A percentile compares a stretch with the other conserved stretches of the same genome.
Conservation (phyloP, 2,888 invertebrate genomes). For the Galeopsomyia nigrocyanea region DNA sequence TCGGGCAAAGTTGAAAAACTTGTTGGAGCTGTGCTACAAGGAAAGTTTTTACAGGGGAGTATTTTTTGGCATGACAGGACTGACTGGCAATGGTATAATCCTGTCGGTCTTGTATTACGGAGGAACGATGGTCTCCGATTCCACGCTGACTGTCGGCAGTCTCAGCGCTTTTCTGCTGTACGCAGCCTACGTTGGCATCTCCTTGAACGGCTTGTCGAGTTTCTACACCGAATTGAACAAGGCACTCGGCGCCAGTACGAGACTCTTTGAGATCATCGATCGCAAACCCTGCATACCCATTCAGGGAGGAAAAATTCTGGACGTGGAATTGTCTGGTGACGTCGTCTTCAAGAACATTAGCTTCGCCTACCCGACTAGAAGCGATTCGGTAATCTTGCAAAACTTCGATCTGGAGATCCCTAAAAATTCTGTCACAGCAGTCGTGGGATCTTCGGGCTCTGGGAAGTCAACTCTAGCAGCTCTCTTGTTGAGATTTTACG, state of each 20-base stretch:
- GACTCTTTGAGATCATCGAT: slow-evolving; percentile 92
- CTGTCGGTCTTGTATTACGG: slow-evolving; percentile 94
- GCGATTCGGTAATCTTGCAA: slow-evolving; percentile 74
- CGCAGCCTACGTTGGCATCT: slow-evolving; percentile 93
- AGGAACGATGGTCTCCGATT: slow-evolving; percentile 87
- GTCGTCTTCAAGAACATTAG: slow-evolving; percentile 81
- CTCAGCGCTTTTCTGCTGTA: slow-evolving; percentile 95
- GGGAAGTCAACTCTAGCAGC: slow-evolving; percentile 95
- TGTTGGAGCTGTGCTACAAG: slow-evolving; percentile 84
- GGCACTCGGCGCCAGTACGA: slow-evolving; percentile 90
- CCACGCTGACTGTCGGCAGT: slow-evolving; percentile 85
- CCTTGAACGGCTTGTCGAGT: slow-evolving; percentile 89
- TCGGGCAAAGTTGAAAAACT: slow-evolving; percentile 76
- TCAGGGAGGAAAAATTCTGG: slow-evolving; percentile 70
- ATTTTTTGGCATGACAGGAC: slow-evolving; percentile 92
- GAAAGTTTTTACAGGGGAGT: slow-evolving; percentile 89
- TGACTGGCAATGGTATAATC: slow-evolving; percentile 91
- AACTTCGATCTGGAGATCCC: slow-evolving; percentile 77
- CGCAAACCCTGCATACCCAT: slow-evolving; percentile 83
- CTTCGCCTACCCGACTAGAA: slow-evolving; percentile 81
- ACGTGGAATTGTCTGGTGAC: slow-evolving; percentile 72
- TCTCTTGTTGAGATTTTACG: slow-evolving; percentile 87
- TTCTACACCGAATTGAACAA: slow-evolving; percentile 96
- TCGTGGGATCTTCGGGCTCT: slow-evolving; percentile 92
- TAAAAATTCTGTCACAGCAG: slow-evolving; percentile 81